Evolutionary conservation across 2,888 invertebrate species (phyloP).

Genomic region (Xestia c-nigrum): DNA sequence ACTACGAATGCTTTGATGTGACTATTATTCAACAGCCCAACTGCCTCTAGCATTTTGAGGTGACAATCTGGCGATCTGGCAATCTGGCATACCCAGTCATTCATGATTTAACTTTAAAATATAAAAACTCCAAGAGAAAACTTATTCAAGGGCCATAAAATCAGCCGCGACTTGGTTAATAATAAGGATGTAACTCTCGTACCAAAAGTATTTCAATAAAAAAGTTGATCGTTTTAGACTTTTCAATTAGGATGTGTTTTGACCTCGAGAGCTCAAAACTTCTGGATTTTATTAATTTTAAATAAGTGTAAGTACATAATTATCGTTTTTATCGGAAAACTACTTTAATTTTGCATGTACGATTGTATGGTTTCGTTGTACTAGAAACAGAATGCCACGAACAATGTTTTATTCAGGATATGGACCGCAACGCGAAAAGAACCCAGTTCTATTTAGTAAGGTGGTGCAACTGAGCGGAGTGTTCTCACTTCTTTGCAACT

Average conservation of each 20-base stretch:
- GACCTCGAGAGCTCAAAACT: not conserved
- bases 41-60: not conserved
- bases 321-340: not conserved
- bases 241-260: not conserved
- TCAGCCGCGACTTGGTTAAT: not conserved
- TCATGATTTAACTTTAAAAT: not conserved
- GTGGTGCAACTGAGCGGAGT: not conserved
- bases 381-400: not conserved
- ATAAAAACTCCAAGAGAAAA: not conserved
- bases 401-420: slow-evolving; percentile 4
- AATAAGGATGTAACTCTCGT: slow-evolving; percentile 1
- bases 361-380: not conserved
- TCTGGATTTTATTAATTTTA: not conserved
- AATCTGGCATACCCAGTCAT: not conserved
- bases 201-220: slow-evolving; percentile 20
- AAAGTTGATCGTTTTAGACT: not conserved
- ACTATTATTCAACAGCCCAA: not conserved
- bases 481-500: not conserved
- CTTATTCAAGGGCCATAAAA: not conserved
- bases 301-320: not conserved
- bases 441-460: not conserved
- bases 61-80: not conserved
- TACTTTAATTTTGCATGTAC: not conserved
- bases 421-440: not conserved
- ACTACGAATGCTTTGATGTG: not conserved